Evolutionary conservation across 2,797 vertebrate species (phyloP).

Genomic region (Alosa sapidissima): DNA sequence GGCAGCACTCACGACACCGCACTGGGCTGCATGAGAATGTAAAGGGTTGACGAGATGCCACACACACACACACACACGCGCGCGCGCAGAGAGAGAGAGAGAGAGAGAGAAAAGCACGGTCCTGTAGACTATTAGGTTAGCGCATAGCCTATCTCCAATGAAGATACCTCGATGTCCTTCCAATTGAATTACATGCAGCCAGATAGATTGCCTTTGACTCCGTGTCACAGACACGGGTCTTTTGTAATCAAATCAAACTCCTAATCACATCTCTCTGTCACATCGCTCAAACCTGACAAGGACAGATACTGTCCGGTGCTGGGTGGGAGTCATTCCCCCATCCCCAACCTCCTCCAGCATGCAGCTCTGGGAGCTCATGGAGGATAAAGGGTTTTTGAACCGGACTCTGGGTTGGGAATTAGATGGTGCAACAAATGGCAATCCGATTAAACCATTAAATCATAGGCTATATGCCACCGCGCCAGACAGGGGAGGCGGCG

Average conservation of each 20-base stretch:
- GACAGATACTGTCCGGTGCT: background rate
- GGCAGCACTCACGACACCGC: background rate
- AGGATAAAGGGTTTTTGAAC: background rate
- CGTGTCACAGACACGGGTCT: background rate
- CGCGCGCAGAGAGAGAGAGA: background rate
- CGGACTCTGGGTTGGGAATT: background rate
- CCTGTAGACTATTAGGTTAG: background rate
- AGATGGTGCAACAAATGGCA: constrained; percentile 2
- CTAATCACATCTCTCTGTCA: background rate
- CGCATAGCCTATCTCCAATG: background rate
- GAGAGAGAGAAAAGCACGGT: background rate
- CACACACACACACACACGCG: background rate
- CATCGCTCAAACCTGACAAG: background rate
- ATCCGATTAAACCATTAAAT: background rate
- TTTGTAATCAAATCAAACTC: background rate
- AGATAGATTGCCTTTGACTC: background rate
- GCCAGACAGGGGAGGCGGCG: background rate
- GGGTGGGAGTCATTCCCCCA: background rate
- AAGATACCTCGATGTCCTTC: background rate
- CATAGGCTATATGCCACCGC: background rate
- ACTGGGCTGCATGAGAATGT: background rate
- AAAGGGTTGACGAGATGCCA: constrained; percentile 1
- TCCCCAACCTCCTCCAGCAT: background rate
- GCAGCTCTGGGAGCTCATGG: background rate
- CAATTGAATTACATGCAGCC: background rate